Base-by-base conservation (phyloP, 1,140 invertebrate species). In the Bradysia coprophila region DNA sequence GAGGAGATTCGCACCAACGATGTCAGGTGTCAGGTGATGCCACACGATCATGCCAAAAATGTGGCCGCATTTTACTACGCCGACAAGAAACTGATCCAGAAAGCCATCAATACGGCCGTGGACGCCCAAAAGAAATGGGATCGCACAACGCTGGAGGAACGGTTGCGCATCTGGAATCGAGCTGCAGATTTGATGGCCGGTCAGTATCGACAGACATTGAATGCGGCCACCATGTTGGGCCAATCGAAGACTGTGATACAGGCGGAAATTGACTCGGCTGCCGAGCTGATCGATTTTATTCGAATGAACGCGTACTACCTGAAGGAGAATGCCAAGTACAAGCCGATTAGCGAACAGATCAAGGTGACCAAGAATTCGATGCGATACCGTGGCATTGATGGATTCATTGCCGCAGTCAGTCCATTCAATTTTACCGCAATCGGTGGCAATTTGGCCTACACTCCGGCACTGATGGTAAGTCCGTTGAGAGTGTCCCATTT, bases 391-490 rank as follows among this genome's bases (percentile, higher is more conserved):
- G 92, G 91, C 18, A 73, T 96, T 52, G 94, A 98, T 67, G 95
- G 95, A 9, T 99, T 99, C 60, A 80, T 98, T 46, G 94, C 94
- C 19, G 91, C 95, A 1, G 76, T 99, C n/a, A 90, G 91, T 43
- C 96, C 96, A 1, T 99, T 99, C 57, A 99, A 99, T 65, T 99
- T 99, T 56, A 98, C 96, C 22, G 96, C 96, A 8, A 99, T 99
- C 56, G 94, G 93, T 44, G 96, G 93, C 21, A 97, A 99, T 67
- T 69, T 99, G 38, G 81, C 88, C 1, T 89, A 92, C 52, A 93
- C 94, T 11, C 95, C 96, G 13, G 91, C 94, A 34, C 62, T 98
- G 24, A 95, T 97, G 88, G 36, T 38, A 38, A 19, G 19, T n/a
- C n/a, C n/a, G n/a, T n/a, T n/a, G n/a, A n/a, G n/a, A n/a, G 28